Percentiles rank a stretch among this genome's conserved stretches.
These are phyloP conservation scores for Apocrypta bakeri DNA, from an alignment of 1,140 invertebrate species.

Conservation along the genomic window DNA sequence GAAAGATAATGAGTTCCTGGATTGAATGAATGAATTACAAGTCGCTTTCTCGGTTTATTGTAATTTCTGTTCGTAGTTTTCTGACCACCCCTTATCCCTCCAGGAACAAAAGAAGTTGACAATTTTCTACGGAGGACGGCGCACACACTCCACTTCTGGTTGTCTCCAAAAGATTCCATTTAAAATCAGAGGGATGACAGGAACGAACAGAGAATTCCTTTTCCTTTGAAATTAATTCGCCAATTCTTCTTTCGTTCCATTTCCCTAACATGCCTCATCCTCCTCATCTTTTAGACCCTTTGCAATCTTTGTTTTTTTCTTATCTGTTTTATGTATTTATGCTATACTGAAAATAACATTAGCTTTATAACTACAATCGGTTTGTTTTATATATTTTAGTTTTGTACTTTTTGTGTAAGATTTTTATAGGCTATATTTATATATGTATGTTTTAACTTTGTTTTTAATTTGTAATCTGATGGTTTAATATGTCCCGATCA, in stretches of 20 bases:
- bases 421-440: too few species aligned
- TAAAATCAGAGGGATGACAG: not conserved
- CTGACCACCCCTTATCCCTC: not conserved
- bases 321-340: too few species aligned
- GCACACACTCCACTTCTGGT: not conserved
- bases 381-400: too few species aligned
- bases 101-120: conserved; percentile 30
- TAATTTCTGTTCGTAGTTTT: not conserved
- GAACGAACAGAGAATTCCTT: not conserved
- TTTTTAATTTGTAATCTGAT: too few species aligned
- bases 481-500: too few species aligned
- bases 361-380: too few species aligned
- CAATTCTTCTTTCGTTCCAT: conserved; percentile 19
- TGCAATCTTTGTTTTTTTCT: not conserved
- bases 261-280: not conserved
- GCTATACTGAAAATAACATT: too few species aligned
- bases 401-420: too few species aligned
- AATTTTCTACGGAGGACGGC: not conserved
- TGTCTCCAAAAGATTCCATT: conserved; percentile 27
- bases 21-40: not conserved
- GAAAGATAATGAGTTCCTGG: not conserved
- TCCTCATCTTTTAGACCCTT: too few species aligned
- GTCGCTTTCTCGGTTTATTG: not conserved
- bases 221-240: conserved; percentile 43
- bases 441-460: too few species aligned